Percentiles rank a stretch among this genome's conserved stretches.
These are phyloP conservation scores for Mus minutoides DNA, from an alignment of 2,797 vertebrate species.

Conservation along the genomic window DNA sequence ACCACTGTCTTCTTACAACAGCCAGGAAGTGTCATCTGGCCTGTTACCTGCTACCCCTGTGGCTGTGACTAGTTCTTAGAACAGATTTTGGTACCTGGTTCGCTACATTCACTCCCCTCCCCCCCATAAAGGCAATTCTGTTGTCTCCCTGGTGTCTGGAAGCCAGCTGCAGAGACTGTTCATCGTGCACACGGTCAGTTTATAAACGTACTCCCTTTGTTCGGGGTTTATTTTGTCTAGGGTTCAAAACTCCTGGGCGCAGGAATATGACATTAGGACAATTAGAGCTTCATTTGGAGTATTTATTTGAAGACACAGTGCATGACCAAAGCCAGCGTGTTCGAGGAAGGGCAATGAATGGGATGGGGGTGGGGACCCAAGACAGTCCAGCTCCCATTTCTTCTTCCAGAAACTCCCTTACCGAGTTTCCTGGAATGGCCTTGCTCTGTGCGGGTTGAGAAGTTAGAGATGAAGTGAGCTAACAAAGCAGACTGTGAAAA, in stretches of 20 bases:
- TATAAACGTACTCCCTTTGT: not conserved
- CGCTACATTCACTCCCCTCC: not conserved
- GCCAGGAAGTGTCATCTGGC: not conserved
- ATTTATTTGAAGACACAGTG: not conserved
- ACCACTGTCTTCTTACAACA: rapidly evolving
- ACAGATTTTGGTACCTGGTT: not conserved
- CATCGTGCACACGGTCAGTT: not conserved
- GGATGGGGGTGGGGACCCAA: no score
- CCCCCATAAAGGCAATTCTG: not conserved
- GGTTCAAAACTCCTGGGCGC: not conserved
- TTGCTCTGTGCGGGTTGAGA: not conserved
- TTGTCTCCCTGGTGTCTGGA: not conserved
- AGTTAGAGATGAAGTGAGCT: not conserved
- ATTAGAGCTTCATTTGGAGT: not conserved
- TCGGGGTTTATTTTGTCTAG: not conserved
- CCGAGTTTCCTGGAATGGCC: not conserved
- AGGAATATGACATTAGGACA: not conserved
- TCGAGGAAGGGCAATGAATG: not conserved
- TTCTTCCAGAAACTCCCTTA: not conserved
- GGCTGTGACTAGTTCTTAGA: not conserved
- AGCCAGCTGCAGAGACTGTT: not conserved
- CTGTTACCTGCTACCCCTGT: not conserved
- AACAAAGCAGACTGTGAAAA: not conserved
- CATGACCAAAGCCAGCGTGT: not conserved
- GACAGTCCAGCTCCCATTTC: not conserved